Conservation (phyloP, 2,797 vertebrate species). For the Liparis tanakae region DNA sequence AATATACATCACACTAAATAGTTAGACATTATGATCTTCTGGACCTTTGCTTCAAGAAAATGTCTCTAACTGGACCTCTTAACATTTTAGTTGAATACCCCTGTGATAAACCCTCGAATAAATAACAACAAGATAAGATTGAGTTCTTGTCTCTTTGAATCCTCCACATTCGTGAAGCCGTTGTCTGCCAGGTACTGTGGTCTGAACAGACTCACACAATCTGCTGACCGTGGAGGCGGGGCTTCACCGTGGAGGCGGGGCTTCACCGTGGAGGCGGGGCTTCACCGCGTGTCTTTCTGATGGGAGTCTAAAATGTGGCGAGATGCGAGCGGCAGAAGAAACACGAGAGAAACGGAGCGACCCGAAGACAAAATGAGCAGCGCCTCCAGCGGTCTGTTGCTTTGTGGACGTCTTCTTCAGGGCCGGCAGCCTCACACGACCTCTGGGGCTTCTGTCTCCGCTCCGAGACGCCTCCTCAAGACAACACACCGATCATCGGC, state of each 20-base stretch:
- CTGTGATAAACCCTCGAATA: too few species aligned
- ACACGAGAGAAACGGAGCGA: slow-evolving; percentile 37
- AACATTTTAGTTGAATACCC: too few species aligned
- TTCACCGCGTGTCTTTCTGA: neutral
- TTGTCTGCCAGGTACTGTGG: neutral
- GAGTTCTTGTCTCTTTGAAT: neutral
- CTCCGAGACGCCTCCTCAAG: slow-evolving; percentile 70
- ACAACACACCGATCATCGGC: slow-evolving; percentile 71
- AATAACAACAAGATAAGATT: too few species aligned
- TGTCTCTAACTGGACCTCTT: too few species aligned
- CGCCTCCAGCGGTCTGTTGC: slow-evolving; percentile 76
- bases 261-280: neutral
- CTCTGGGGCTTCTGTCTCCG: slow-evolving; percentile 63
- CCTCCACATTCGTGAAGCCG: neutral
- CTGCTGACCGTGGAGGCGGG: too few species aligned
- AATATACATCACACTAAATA: too few species aligned
- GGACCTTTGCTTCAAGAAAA: too few species aligned
- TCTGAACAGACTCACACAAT: neutral
- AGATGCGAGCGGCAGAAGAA: slow-evolving; percentile 34
- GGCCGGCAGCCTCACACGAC: too few species aligned
- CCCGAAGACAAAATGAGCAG: slow-evolving; percentile 61
- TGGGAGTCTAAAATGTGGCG: slow-evolving; percentile 6
- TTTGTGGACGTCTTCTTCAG: slow-evolving; percentile 77
- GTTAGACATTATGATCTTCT: too few species aligned
- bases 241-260: neutral